Evolutionary conservation across 2,113 vertebrate species (phyloP).

Genomic region (Apaloderma vittatum): DNA sequence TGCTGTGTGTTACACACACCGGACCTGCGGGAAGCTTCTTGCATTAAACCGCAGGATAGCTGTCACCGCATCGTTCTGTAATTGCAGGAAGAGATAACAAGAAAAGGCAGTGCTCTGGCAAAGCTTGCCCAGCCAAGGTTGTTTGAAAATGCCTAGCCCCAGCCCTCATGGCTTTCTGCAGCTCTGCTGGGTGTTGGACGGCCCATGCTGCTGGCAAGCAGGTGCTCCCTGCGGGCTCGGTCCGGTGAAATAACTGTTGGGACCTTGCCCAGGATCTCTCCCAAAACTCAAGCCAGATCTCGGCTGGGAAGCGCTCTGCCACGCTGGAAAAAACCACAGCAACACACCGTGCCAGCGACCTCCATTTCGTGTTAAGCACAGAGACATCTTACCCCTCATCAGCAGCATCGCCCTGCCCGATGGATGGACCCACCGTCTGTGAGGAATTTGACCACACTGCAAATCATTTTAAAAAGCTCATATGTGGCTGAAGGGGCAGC

Average conservation of each 20-base stretch:
- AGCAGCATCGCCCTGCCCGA: neutral
- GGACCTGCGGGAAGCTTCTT: neutral
- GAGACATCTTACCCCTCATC: neutral
- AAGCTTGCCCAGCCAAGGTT: neutral
- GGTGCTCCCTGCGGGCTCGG: neutral
- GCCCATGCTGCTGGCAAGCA: neutral
- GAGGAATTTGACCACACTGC: neutral
- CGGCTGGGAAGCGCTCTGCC: neutral
- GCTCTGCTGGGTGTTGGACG: neutral
- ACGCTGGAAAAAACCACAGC: neutral
- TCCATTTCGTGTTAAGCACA: neutral
- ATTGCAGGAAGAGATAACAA: slow-evolving; percentile 26
- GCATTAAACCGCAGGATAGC: neutral
- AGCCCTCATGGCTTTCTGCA: neutral
- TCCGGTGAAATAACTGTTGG: neutral
- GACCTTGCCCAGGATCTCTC: neutral
- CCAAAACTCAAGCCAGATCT: neutral
- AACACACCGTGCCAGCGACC: neutral
- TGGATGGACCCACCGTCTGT: neutral
- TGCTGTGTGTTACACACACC: neutral
- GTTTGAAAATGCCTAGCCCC: slow-evolving; percentile 39
- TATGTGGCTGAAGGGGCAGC: neutral
- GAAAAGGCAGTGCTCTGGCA: neutral
- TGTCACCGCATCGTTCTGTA: neutral
- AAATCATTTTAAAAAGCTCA: neutral